Conservation (phyloP, 2,888 invertebrate genomes). For the Pammene aurita region DNA sequence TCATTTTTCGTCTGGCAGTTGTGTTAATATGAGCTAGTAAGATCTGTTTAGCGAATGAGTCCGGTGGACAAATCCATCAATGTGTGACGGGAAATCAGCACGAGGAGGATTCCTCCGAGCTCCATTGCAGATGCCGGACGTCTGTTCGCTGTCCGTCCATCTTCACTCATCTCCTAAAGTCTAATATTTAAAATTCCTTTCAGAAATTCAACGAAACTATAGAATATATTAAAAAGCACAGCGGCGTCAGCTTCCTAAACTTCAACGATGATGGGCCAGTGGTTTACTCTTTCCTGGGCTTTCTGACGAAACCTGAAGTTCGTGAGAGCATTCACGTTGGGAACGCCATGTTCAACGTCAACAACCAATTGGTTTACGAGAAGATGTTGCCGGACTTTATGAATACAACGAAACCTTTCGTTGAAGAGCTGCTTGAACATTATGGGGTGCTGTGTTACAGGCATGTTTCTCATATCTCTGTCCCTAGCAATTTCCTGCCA, state of each 20-base stretch:
- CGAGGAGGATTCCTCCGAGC: too few relatives aligned
- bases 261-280: conserved; percentile 46
- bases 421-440: conserved; percentile 83
- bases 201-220: conserved; percentile 67
- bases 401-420: conserved; percentile 85
- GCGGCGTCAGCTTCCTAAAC: conserved; percentile 58
- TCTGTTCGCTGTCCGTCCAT: too few relatives aligned
- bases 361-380: conserved; percentile 81
- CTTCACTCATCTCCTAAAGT: too few relatives aligned
- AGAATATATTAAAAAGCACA: conserved; percentile 60
- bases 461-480: conserved; percentile 46
- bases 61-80: too few relatives aligned
- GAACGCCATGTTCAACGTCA: conserved; percentile 62
- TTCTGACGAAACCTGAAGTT: conserved; percentile 66
- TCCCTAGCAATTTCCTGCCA: too few relatives aligned
- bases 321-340: conserved; percentile 67
- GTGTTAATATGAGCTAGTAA: too few relatives aligned
- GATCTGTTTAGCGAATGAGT: too few relatives aligned
- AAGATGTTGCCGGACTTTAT: conserved; percentile 86
- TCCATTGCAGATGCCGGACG: too few relatives aligned
- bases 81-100: too few relatives aligned
- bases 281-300: conserved; percentile 50
- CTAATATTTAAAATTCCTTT: background rate
- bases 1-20: too few relatives aligned
- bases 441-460: conserved; percentile 87